Evolutionary conservation across 2,797 vertebrate species (phyloP), one percentile per base, ranked within the genome.

Genomic region (Anabas testudineus): DNA sequence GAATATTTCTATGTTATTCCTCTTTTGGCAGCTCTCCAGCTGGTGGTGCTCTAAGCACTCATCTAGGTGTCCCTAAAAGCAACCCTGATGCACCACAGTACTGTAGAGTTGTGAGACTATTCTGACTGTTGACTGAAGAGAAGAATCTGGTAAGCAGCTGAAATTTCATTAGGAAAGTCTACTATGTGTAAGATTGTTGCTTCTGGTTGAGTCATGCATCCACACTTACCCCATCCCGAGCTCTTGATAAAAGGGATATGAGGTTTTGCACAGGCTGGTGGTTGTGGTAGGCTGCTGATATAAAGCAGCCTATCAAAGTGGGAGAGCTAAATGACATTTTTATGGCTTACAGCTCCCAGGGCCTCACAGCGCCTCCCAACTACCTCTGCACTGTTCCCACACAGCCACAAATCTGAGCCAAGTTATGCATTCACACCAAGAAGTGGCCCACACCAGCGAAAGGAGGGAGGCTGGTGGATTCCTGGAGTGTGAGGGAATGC

Each of bases 401-500:
- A 91, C 80, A 83, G 87, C 91, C 86, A 86, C 87, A 89, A 88
- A 89, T 68, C 82, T 91, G 87, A 81, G 83, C 41, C 15, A 46
- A 87, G 84, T 85, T 88, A 81, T 80, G 91, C 91, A 90, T 92
- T 92, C 88, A 87, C 92, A 92, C 84, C 75, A 42, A 88, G 89
- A 87, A 86, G 80, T 87, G 83, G 85, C 87, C 87, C 74, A 68
- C 89, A 86, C 83, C 83, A 87, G 74, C 76, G 63, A 88, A 83
- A 88, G 89, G 81, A 81, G 85, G 73, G 78, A 81, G 76, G 57
- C 60, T 66, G 67, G 85, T 75, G 76, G 89, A 90, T 86, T 93
- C 91, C 93, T 96, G 94, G 80, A 95, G 93, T 92, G 91, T 95
- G 95, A 76, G 93, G 92, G 76, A 93, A 94, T 88, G 94, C 93